phyloP scores from a whole-genome alignment of 2,797 vertebrate genomes.

The Tiaroga cobitis region DNA sequence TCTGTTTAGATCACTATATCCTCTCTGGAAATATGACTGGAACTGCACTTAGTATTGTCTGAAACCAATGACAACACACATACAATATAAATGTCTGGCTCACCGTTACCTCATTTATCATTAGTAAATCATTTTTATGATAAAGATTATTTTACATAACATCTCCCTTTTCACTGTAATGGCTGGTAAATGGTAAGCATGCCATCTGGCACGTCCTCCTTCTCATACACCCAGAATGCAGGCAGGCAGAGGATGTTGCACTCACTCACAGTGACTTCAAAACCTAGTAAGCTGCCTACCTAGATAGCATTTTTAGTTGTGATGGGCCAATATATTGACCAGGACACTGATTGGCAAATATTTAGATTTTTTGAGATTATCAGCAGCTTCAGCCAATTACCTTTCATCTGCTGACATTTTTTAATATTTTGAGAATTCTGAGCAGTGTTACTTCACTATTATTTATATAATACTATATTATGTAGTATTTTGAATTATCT shows the following conservation, averaged over 20 bases:
- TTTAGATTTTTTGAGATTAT: background rate
- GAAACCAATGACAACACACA: constrained; percentile 7
- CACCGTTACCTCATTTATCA: background rate
- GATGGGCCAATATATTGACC: background rate
- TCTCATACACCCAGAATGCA: background rate
- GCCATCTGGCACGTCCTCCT: constrained; percentile 2
- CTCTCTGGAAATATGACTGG: constrained; percentile 17
- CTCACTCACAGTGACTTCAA: background rate
- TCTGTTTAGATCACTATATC: constrained; percentile 25
- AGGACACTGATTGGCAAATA: background rate
- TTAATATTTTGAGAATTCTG: background rate
- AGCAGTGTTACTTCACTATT: background rate
- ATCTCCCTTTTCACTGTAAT: background rate
- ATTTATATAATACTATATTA: background rate
- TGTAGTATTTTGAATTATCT: background rate
- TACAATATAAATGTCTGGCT: background rate
- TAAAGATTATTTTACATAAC: background rate
- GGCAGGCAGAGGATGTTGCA: constrained; percentile 8
- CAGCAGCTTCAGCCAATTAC: background rate
- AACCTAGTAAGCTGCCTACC: too few relatives aligned
- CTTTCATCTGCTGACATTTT: background rate
- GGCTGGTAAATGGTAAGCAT: background rate
- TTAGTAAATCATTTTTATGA: background rate
- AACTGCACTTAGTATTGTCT: constrained; percentile 4
- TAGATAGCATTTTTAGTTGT: background rate